These are phyloP conservation scores for Bombus huntii DNA, from an alignment of 1,140 invertebrate species.

Conservation along the genomic window DNA sequence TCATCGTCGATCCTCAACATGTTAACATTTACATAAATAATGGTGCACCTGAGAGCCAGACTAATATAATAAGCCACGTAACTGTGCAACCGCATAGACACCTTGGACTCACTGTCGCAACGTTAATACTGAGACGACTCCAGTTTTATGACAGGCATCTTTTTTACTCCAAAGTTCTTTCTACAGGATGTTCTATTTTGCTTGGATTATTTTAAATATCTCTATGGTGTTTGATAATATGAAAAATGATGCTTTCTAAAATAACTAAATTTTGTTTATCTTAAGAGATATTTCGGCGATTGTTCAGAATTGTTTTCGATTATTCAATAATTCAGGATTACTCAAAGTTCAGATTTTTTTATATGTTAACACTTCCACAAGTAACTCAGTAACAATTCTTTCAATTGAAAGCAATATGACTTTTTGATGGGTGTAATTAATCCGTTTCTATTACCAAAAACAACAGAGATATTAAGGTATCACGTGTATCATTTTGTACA, in stretches of 20 bases:
- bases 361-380: neutral
- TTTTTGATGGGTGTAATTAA: neutral
- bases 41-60: conserved; percentile 62
- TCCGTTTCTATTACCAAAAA: neutral
- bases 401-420: neutral
- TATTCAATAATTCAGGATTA: neutral
- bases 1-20: conserved; percentile 37
- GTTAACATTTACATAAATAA: conserved; percentile 55
- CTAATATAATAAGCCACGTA: conserved; percentile 57
- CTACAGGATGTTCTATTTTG: neutral
- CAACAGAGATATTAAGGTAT: neutral
- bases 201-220: neutral
- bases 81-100: conserved; percentile 41
- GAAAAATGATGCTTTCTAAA: neutral
- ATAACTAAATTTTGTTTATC: neutral
- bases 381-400: neutral
- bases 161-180: neutral
- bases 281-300: neutral
- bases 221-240: neutral
- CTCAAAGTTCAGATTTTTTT: neutral
- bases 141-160: neutral
- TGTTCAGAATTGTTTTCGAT: neutral
- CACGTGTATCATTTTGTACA: neutral
- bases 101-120: conserved; percentile 19
- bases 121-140: conserved; percentile 31